phyloP scores from a whole-genome alignment of 2,888 invertebrate species.

The Dendrolimus houi region DNA sequence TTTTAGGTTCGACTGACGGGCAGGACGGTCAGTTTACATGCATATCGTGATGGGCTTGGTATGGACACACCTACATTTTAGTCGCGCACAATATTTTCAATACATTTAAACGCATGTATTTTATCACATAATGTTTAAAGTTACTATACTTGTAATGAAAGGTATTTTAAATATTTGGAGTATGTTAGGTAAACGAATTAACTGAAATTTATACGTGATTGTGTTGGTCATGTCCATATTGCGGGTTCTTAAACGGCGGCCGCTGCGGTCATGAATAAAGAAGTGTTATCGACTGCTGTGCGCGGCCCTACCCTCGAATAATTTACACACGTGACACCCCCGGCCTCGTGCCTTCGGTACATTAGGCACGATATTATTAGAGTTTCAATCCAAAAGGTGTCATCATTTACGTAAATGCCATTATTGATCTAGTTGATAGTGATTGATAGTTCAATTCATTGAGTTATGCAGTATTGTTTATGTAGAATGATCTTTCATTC shows the following conservation, averaged over 20 bases:
- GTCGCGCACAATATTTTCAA: constrained; percentile 3
- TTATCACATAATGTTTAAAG: not conserved
- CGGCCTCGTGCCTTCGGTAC: constrained; percentile 17
- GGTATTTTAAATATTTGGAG: not conserved
- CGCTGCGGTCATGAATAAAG: constrained; percentile 66
- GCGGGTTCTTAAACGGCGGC: constrained; percentile 44
- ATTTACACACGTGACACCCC: constrained; percentile 53
- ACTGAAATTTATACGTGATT: constrained; percentile 4
- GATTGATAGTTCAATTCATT: constrained; percentile 3
- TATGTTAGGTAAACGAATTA: not conserved
- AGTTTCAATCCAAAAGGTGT: constrained; percentile 22
- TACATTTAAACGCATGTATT: no score
- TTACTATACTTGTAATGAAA: no score
- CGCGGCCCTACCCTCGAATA: constrained; percentile 55
- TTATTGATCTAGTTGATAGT: constrained; percentile 24
- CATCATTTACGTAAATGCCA: constrained; percentile 17
- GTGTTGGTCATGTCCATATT: constrained; percentile 35
- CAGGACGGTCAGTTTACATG: constrained; percentile 26
- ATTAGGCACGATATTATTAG: constrained; percentile 45
- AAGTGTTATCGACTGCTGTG: constrained; percentile 62
- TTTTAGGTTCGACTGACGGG: constrained; percentile 34
- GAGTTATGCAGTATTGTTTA: no score
- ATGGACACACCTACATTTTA: constrained; percentile 28
- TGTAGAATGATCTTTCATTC: no score
- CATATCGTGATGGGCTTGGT: constrained; percentile 33